phyloP scores from a whole-genome alignment of 2,797 vertebrate species.

The Paedocypris micromegethes region DNA sequence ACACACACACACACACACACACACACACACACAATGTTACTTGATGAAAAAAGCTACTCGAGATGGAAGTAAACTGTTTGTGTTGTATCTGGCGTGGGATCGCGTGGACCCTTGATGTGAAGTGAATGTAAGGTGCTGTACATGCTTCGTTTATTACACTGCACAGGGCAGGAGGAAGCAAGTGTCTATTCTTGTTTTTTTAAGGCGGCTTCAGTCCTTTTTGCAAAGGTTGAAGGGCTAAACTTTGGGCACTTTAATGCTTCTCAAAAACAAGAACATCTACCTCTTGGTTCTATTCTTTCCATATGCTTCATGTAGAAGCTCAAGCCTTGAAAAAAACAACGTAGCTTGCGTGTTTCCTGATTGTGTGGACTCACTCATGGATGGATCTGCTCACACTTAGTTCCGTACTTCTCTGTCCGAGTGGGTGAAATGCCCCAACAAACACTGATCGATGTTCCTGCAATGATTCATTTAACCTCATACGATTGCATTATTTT shows the following conservation, averaged over 20 bases:
- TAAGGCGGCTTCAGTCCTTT: constrained; percentile 44
- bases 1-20: constrained; percentile 70
- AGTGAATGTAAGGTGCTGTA: constrained; percentile 20
- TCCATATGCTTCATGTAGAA: constrained; percentile 17
- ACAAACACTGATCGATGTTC: no score
- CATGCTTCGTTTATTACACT: constrained; percentile 1
- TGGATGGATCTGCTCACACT: no score
- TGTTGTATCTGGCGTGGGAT: constrained; percentile 83
- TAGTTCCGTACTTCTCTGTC: no score
- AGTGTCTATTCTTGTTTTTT: constrained; percentile 40
- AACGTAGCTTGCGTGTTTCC: constrained; percentile 17
- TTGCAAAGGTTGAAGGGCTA: constrained; percentile 50
- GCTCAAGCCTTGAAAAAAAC: constrained; percentile 10
- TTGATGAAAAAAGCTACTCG: constrained; percentile 79
- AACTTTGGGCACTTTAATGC: constrained; percentile 45
- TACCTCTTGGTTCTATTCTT: constrained; percentile 51
- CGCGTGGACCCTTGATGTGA: constrained; percentile 36
- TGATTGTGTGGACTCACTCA: constrained; percentile 1
- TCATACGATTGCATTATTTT: no score
- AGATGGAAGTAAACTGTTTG: constrained; percentile 82
- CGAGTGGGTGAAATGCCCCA: no score
- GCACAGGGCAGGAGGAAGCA: constrained; percentile 14
- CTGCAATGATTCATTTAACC: no score
- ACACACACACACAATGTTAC: constrained; percentile 70
- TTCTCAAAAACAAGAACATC: constrained; percentile 45